phyloP scores from a whole-genome alignment of 2,113 vertebrate genomes.

The Hydrochoerus hydrochaeris region DNA sequence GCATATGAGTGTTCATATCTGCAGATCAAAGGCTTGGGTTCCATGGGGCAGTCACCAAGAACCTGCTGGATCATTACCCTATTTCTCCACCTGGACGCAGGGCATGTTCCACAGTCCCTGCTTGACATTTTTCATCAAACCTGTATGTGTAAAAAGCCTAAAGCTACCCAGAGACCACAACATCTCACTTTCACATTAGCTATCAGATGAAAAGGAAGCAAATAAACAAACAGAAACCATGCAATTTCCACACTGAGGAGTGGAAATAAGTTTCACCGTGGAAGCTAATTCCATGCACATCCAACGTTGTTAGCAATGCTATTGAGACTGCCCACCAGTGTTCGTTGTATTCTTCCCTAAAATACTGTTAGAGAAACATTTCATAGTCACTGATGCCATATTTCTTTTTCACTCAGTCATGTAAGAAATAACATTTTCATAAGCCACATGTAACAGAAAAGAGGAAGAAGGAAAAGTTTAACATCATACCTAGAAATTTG shows the following conservation, averaged over 20 bases:
- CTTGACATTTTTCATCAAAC: conserved; percentile 5
- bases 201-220: neutral
- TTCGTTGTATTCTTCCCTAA: neutral
- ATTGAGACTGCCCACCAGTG: neutral
- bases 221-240: conserved; percentile 46
- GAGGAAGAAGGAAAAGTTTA: neutral
- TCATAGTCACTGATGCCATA: neutral
- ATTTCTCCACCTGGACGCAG: neutral
- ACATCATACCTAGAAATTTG: neutral
- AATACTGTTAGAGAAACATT: neutral
- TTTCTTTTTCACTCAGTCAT: neutral
- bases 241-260: neutral
- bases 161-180: neutral
- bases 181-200: conserved; percentile 39
- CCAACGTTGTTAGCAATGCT: neutral
- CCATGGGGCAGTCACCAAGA: neutral
- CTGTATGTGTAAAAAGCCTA: neutral
- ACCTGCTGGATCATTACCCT: neutral
- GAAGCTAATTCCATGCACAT: neutral
- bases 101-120: neutral
- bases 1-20: neutral
- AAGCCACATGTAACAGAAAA: neutral
- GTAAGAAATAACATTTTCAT: neutral
- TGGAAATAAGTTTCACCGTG: neutral
- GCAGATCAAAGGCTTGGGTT: neutral